These are phyloP conservation scores for Terrapene triunguis DNA, from an alignment of 2,113 vertebrate genomes.

Conservation along the genomic window DNA sequence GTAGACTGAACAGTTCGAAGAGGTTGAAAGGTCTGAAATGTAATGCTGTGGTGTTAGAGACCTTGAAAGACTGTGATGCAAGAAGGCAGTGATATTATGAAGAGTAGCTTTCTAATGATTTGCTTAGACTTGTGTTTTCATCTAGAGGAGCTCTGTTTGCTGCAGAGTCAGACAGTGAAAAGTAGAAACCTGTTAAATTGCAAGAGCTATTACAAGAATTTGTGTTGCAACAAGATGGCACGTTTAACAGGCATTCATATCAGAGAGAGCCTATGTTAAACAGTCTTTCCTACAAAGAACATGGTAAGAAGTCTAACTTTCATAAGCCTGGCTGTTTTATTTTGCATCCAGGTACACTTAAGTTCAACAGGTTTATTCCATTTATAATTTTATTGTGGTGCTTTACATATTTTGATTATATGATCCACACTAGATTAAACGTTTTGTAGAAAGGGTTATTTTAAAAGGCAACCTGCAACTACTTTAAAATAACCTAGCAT, in stretches of 20 bases:
- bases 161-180: conserved; percentile 22
- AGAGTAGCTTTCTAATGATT: conserved; percentile 39
- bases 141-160: neutral
- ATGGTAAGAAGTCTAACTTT: neutral
- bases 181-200: neutral
- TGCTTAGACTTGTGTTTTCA: neutral
- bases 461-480: neutral
- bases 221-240: neutral
- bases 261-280: neutral
- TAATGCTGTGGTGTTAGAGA: conserved; percentile 22
- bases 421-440: neutral
- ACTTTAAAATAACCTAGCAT: neutral
- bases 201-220: neutral
- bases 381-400: neutral
- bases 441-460: neutral
- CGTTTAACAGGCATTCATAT: neutral
- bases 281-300: neutral
- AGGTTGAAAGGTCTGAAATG: neutral
- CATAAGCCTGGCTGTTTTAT: neutral
- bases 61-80: neutral
- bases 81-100: neutral
- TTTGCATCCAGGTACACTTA: neutral
- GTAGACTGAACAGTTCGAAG: neutral
- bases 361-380: neutral
- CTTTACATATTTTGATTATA: neutral